phyloP scores from a whole-genome alignment of 2,113 vertebrate genomes.

The Ranitomeya imitator region DNA sequence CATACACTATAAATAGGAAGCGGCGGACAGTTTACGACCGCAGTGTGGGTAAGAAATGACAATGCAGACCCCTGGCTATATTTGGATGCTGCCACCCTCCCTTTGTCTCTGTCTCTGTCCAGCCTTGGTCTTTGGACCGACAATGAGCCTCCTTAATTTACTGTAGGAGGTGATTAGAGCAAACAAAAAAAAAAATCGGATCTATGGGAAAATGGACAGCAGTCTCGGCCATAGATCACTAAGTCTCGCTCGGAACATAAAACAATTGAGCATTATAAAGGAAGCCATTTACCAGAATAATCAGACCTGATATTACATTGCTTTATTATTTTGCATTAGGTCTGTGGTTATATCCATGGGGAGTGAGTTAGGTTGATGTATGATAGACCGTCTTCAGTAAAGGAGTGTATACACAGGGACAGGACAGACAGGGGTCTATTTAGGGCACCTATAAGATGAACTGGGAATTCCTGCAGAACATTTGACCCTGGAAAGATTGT shows the following conservation, averaged over 20 bases:
- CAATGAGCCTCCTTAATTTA: conserved; percentile 58
- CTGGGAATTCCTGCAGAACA: neutral
- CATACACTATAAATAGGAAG: conserved; percentile 48
- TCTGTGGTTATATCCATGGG: conserved; percentile 4
- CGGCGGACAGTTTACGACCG: conserved; percentile 23
- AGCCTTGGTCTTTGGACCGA: conserved; percentile 34
- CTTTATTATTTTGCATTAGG: conserved; percentile 21
- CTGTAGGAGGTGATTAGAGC: conserved; percentile 49
- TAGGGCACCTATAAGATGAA: neutral
- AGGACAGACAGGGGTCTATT: neutral
- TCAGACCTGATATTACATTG: conserved; percentile 36
- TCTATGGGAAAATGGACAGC: conserved; percentile 54
- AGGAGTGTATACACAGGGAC: neutral
- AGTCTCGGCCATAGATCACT: conserved; percentile 53
- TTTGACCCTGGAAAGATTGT: neutral
- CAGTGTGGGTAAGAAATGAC: conserved; percentile 17
- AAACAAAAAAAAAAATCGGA: conserved; percentile 42
- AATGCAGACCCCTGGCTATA: neutral
- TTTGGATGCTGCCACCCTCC: conserved; percentile 25
- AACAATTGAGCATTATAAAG: conserved; percentile 50
- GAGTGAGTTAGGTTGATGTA: neutral
- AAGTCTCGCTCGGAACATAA: conserved; percentile 50
- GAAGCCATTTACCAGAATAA: conserved; percentile 59
- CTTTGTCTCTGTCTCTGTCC: neutral
- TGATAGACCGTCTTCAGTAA: neutral